These are phyloP conservation scores for Harlomillsia oculata DNA, from an alignment of 1,140 invertebrate genomes.

Conservation along the genomic window DNA sequence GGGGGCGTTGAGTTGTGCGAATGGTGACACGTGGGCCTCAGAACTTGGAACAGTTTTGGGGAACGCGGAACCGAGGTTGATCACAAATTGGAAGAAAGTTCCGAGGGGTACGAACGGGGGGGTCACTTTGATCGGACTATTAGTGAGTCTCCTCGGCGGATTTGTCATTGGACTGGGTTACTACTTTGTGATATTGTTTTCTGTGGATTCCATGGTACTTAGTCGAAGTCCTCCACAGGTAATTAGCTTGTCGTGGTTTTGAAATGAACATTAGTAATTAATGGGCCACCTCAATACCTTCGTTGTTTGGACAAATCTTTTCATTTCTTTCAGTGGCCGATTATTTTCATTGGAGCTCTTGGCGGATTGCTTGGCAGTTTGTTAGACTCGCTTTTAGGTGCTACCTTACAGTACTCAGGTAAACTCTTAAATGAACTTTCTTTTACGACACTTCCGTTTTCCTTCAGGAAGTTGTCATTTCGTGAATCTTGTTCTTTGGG, in stretches of 20 bases:
- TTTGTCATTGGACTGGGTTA: conserved; percentile 60
- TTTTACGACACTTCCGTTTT: too few species aligned
- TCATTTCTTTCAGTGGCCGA: conserved; percentile 56
- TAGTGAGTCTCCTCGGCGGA: conserved; percentile 65
- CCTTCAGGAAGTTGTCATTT: too few species aligned
- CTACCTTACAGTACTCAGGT: conserved; percentile 78
- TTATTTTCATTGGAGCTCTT: conserved; percentile 58
- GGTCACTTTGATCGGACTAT: conserved; percentile 58
- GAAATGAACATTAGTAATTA: too few species aligned
- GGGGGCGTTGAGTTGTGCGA: conserved; percentile 57
- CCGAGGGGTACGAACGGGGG: conserved; percentile 59
- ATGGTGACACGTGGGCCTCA: conserved; percentile 85
- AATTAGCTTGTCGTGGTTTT: neutral
- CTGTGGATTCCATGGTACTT: conserved; percentile 50
- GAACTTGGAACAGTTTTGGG: conserved; percentile 72
- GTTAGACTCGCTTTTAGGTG: conserved; percentile 74
- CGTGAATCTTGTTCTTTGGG: conserved; percentile 28
- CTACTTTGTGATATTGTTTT: conserved; percentile 57
- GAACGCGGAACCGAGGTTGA: conserved; percentile 54
- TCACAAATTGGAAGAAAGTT: conserved; percentile 63
- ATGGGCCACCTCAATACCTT: too few species aligned
- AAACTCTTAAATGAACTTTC: conserved; percentile 23
- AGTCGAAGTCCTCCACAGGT: conserved; percentile 51
- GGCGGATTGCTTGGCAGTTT: conserved; percentile 70
- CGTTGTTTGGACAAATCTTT: neutral